Base-by-base conservation (phyloP, 2,888 invertebrate species). In the Plagodis pulveraria region DNA sequence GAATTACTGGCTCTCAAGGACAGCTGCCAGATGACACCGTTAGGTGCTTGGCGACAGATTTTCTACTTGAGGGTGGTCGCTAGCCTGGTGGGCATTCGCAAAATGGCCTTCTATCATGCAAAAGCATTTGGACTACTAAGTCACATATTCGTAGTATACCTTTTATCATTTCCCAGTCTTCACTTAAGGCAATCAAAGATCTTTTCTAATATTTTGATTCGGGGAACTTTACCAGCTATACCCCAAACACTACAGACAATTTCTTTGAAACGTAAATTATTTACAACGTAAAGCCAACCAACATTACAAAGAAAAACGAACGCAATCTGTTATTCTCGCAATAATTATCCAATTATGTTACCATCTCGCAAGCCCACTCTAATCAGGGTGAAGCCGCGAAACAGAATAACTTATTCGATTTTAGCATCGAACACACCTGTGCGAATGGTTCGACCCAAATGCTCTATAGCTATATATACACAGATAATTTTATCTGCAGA, bases 341-440 rank as follows among this genome's bases (percentile, higher is more conserved):
- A 74, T 76, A 81, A 84, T 89, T 84, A 87, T 78, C 76, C 77
- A 81, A 88, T 87, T 84, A 86, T 74, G 71, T 67, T 71, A 76
- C 76, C 79, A 78, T 80, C 81, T 76, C 65, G 74, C 71, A 70
- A 78, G 74, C 75, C 73, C 65, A 68, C 66, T 70, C 71, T 83
- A 87, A 87, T 86, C 83, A 83, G 76, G 77, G 73, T 67, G 69
- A 72, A 82, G 75, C 71, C 71, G 72, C 75, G 74, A 89, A 89
- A 90, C 85, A 79, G 90, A 90, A 91, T 89, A 86, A 84, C 75
- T 87, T 87, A 88, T 88, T 83, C 80, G 78, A 86, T 86, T 88
- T 50, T 6, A 41, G 54, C 5, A 32, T 12, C 32, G 32, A n/a
- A 6, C 10, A 51, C 32, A 55, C 59, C 50, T 59, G 55, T 40